A percentile compares a stretch with the other conserved stretches of the same genome.
phyloP scores from a whole-genome alignment of 2,888 invertebrate genomes.

The Polydrusus tereticollis region DNA sequence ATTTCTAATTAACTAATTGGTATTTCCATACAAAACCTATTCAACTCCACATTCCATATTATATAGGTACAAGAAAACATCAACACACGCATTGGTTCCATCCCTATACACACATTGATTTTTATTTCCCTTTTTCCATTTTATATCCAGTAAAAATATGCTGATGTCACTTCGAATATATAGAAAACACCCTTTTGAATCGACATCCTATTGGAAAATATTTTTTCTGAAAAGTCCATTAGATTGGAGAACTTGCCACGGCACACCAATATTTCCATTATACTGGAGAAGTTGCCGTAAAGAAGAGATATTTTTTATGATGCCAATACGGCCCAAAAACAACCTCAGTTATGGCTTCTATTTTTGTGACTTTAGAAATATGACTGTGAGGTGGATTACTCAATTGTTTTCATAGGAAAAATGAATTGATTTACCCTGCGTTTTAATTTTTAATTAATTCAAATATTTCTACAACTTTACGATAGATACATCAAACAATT shows the following conservation, averaged over 20 bases:
- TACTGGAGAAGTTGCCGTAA: constrained; percentile 12
- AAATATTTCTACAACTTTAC: too few relatives aligned
- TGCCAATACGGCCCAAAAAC: constrained; percentile 4
- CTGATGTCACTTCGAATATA: constrained; percentile 17
- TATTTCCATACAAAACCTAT: too few relatives aligned
- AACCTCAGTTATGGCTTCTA: constrained; percentile 3
- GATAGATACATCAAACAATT: too few relatives aligned
- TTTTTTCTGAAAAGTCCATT: constrained; percentile 30
- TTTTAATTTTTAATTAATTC: too few relatives aligned
- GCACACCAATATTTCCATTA: constrained; percentile 20
- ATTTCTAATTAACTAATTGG: too few relatives aligned
- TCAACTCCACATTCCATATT: neutral
- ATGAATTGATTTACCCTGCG: too few relatives aligned
- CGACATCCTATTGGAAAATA: constrained; percentile 9
- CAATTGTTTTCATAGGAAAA: too few relatives aligned
- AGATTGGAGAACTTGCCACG: constrained; percentile 9
- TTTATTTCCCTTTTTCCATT: constrained; percentile 3
- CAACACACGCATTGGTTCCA: neutral
- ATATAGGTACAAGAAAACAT: neutral
- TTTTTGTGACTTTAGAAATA: neutral
- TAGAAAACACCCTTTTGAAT: constrained; percentile 10
- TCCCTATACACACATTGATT: constrained; percentile 10
- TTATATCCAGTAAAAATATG: constrained; percentile 5
- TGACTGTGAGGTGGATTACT: too few relatives aligned
- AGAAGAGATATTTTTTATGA: constrained; percentile 6